Conservation (phyloP, 2,888 invertebrate species). For the Helicoverpa assulta region DNA sequence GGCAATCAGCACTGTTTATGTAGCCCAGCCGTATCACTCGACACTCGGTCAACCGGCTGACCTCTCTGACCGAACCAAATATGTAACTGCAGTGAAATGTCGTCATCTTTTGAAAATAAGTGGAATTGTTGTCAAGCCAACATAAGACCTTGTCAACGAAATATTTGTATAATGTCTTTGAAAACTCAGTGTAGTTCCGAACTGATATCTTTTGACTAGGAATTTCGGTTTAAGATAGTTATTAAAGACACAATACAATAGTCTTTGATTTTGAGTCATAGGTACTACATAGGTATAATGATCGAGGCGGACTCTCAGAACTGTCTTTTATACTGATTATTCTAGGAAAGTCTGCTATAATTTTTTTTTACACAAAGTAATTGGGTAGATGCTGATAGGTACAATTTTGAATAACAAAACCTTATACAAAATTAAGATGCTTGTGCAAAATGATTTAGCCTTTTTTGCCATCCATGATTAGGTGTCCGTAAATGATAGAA, state of each 20-base stretch:
- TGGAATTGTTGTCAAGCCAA: too few species aligned
- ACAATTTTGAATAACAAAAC: constrained; percentile 8
- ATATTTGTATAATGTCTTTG: too few species aligned
- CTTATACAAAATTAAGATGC: constrained; percentile 8
- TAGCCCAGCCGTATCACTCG: not conserved
- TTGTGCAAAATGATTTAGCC: constrained; percentile 1
- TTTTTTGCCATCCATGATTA: constrained; percentile 8
- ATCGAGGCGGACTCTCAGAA: constrained; percentile 5
- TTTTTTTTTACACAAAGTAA: constrained; percentile 3
- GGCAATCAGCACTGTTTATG: constrained; percentile 20
- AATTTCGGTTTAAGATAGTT: too few species aligned
- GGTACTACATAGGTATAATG: too few species aligned
- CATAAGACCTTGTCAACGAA: too few species aligned
- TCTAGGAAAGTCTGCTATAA: constrained; percentile 9
- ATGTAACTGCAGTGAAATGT: not conserved
- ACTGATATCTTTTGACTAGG: too few species aligned
- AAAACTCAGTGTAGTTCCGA: too few species aligned
- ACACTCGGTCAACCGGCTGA: constrained; percentile 4
- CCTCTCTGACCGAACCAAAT: constrained; percentile 5
- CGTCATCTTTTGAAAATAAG: not conserved
- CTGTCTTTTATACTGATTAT: constrained; percentile 8
- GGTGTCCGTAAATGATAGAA: not conserved
- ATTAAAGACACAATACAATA: too few species aligned
- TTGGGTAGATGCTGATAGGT: constrained; percentile 6
- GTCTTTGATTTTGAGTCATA: too few species aligned